Base-by-base conservation (phyloP, 2,888 invertebrate species). In the Lasioglossum oenotherae region DNA sequence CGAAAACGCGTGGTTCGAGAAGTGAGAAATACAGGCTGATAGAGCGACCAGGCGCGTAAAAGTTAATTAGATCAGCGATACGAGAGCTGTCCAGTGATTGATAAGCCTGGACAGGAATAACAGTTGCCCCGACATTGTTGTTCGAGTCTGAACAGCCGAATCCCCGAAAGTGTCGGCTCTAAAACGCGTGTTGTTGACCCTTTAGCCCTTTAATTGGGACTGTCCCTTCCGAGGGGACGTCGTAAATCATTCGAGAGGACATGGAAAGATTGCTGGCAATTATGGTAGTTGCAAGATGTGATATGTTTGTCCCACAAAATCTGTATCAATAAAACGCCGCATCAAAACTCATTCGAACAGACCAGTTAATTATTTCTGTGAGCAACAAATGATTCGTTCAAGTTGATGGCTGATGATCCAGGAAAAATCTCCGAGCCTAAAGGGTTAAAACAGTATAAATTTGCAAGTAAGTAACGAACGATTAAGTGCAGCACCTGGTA, bases 1-100 rank as follows among this genome's bases (percentile, higher is more conserved):
- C 60, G 27, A 60, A 27, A 60, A n/a, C 27, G 10, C 53, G 23
- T 53, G 53, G 14, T 31, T 14, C n/a, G 0, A 27, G 31, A 64
- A n/a, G 64, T 16, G 27, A 27, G 27, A 14, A 27, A 27, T n/a
- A 31, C 27, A 27, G 16, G 1, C 60, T 27, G 64, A 64, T 64
- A 64, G 64, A 64, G 64, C 64, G 31, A 31, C 64, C 64, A 31
- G 64, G 31, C 64, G 64, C 16, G 64, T 64, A 31, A 31, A 64
- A 64, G 6, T 64, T 64, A 64, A 64, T 64, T 64, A 64, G 64
- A 64, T 64, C 64, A 64, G 64, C 16, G 64, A 64, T 64, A 64
- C 64, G 31, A 31, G 64, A 31, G 64, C 64, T 64, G 64, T 31
- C 12, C 64, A 31, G 64, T 64, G 64, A 64, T 64, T 64, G 64